Evolutionary conservation across 2,113 vertebrate species (phyloP).

Genomic region (Tylochromis polylepis): DNA sequence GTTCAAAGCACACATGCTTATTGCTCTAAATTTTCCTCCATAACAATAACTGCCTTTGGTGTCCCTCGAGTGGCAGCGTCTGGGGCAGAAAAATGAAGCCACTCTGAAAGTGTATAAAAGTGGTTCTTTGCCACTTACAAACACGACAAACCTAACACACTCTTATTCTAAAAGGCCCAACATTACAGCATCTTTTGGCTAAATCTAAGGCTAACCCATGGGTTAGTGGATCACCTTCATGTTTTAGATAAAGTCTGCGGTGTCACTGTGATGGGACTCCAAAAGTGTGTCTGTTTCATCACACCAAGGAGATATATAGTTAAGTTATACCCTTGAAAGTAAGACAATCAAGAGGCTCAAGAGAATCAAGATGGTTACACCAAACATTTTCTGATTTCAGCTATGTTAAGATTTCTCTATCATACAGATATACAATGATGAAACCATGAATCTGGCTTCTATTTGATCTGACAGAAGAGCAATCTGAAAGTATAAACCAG

Average conservation of each 20-base stretch:
- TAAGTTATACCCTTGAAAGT: background rate
- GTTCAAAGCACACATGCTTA: rapidly evolving
- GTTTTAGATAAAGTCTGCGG: background rate
- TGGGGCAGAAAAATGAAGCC: background rate
- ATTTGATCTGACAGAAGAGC: background rate
- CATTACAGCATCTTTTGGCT: background rate
- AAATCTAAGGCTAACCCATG: background rate
- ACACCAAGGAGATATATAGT: background rate
- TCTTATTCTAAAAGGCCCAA: background rate
- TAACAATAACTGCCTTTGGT: background rate
- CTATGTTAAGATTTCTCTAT: background rate
- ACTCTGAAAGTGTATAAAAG: background rate
- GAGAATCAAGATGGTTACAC: background rate
- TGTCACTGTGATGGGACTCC: background rate
- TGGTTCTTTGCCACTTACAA: background rate
- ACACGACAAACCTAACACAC: background rate
- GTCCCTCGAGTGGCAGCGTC: background rate
- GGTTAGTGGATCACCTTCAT: background rate
- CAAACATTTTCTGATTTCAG: background rate
- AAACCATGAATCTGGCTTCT: background rate
- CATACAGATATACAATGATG: background rate
- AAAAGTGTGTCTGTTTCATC: background rate
- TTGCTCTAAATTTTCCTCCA: background rate
- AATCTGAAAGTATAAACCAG: background rate
- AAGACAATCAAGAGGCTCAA: background rate